phyloP scores from a whole-genome alignment of 2,113 vertebrate species.

The Podocnemis expansa region DNA sequence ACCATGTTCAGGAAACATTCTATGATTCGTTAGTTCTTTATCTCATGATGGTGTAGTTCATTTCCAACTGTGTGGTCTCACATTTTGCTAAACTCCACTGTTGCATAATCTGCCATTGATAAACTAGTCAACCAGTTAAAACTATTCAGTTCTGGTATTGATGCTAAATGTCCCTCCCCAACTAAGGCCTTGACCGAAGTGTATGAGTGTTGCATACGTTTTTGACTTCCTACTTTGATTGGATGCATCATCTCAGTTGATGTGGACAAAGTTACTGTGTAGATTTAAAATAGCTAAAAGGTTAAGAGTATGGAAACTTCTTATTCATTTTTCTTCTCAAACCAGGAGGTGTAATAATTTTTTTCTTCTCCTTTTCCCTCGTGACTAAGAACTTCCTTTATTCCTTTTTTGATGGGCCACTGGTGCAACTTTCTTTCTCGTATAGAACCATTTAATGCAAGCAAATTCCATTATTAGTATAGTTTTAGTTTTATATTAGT shows the following conservation, averaged over 20 bases:
- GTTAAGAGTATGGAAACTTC: not conserved
- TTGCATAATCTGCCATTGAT: not conserved
- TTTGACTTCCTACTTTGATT: not conserved
- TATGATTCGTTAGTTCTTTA: not conserved
- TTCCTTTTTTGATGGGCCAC: not conserved
- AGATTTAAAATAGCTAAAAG: not conserved
- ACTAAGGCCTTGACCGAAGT: not conserved
- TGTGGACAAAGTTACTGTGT: not conserved
- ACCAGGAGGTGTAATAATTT: not conserved
- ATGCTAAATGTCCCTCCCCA: not conserved
- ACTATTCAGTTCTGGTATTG: not conserved
- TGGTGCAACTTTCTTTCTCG: not conserved
- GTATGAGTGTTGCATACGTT: not conserved
- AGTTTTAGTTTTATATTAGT: too few species aligned
- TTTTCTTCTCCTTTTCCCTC: not conserved
- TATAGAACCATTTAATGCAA: not conserved
- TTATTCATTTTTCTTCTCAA: not conserved
- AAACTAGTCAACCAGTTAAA: not conserved
- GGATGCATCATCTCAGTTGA: not conserved
- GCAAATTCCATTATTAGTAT: not conserved
- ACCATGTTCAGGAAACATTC: not conserved
- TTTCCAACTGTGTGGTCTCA: not conserved
- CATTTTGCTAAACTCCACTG: not conserved
- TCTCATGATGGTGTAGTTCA: not conserved
- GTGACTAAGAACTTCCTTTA: not conserved